Evolutionary conservation across 2,797 vertebrate genomes (phyloP), one percentile per base, ranked within the genome.

Genomic region (Rhinoraja longicauda): DNA sequence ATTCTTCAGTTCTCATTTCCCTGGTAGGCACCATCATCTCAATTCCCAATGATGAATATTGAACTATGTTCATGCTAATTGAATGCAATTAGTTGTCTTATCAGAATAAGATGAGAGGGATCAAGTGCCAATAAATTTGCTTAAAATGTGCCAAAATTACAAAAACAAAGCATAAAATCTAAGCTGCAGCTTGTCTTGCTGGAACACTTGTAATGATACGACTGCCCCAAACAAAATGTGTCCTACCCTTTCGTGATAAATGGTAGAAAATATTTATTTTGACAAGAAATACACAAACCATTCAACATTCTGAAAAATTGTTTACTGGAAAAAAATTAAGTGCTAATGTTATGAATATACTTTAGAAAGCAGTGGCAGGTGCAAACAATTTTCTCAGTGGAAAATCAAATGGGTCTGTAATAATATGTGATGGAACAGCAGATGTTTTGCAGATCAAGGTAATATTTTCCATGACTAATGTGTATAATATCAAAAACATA

Each of bases 321-420:
- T 95, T 94, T 94, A 93, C 93, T 86, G 94, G 93, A 93, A 93
- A 81, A 81, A 79, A 95, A 78, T 84, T 36, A 93, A 94, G 93
- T 94, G 93, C 94, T 95, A 94, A 94, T 93, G 70, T 93, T 93
- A 93, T 93, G 94, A 93, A 94, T 94, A 36, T 93, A 67, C 90
- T 39, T 75, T 90, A 93, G 93, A 92, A 79, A 93, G 90, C 93
- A 93, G 94, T 15, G 75, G 94, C 94, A 95, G 94, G 93, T 94
- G 93, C 93, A 94, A 94, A 94, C 67, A 90, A 94, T 95, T 95
- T 95, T 95, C 94, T 93, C 90, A 93, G 93, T 72, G 93, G 91
- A 94, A 95, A 94, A 94, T 93, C 81, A 93, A 94, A 93, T 94
- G 32, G 64, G 94, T 79, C 93, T 93, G 53, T 94, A 94, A 94